phyloP scores from a whole-genome alignment of 1,140 invertebrate species.

The Acromyrmex echinatior region DNA sequence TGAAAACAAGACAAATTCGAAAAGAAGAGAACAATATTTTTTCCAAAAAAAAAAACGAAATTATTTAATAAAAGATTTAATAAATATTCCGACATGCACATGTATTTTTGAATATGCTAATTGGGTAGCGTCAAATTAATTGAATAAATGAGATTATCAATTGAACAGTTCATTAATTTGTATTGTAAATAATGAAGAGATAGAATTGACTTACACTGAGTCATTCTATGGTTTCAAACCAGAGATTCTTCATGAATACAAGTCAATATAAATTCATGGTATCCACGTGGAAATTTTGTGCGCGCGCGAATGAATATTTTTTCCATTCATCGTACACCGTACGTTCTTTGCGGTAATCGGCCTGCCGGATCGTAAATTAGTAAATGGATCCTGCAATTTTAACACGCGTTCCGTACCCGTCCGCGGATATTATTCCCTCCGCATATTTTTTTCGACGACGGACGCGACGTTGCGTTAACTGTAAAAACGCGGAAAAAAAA shows the following conservation, averaged over 20 bases:
- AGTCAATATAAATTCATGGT: conserved; percentile 49
- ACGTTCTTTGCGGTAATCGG: conserved; percentile 47
- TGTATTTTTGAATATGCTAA: not conserved
- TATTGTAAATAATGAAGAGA: not conserved
- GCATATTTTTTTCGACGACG: conserved; percentile 15
- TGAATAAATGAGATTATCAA: not conserved
- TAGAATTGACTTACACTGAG: not conserved
- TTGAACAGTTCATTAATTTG: not conserved
- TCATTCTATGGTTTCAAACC: not conserved
- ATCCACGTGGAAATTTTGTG: not conserved
- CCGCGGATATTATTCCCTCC: conserved; percentile 29
- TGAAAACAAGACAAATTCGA: not conserved
- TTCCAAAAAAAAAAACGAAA: not conserved
- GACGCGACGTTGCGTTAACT: conserved; percentile 50
- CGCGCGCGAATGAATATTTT: conserved; percentile 46
- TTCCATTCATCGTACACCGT: conserved; percentile 26
- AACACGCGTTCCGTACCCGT: conserved; percentile 32
- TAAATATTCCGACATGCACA: not conserved
- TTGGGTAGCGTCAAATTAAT: not conserved
- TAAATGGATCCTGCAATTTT: conserved; percentile 63
- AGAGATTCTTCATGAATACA: not conserved
- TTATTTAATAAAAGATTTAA: not conserved
- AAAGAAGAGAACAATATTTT: not conserved
- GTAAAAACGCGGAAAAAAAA: conserved; percentile 24
- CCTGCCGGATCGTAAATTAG: conserved; percentile 50